phyloP scores from a whole-genome alignment of 2,888 invertebrate genomes.

The Drosophila atroscutellata region DNA sequence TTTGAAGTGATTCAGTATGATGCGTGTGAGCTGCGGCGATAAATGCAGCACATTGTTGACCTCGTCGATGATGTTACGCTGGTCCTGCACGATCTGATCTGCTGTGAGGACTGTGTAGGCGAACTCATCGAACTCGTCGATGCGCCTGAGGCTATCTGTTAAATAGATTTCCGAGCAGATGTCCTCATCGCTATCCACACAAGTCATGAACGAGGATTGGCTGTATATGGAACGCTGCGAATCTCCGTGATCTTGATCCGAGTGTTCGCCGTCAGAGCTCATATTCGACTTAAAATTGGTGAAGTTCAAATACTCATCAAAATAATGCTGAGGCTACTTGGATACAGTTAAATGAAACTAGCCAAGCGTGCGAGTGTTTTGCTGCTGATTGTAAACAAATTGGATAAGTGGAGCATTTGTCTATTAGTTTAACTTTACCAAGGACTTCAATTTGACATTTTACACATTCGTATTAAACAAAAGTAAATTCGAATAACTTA shows the following conservation, averaged over 20 bases:
- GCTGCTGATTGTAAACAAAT: neutral
- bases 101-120: conserved; percentile 96
- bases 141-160: conserved; percentile 90
- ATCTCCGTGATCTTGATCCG: conserved; percentile 73
- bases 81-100: conserved; percentile 98
- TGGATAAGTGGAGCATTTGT: neutral
- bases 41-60: conserved; percentile 98
- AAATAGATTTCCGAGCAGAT: conserved; percentile 92
- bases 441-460: neutral
- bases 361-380: neutral
- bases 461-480: neutral
- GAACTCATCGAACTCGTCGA: conserved; percentile 94
- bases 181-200: conserved; percentile 92
- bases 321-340: conserved; percentile 37
- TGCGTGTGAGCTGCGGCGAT: conserved; percentile 95
- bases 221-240: conserved; percentile 61
- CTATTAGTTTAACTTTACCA: neutral
- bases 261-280: conserved; percentile 70
- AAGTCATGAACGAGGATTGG: conserved; percentile 41
- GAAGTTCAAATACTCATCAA: conserved; percentile 34
- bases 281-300: conserved; percentile 54
- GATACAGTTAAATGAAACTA: conserved; percentile 24
- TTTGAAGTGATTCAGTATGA: conserved; percentile 98
- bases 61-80: conserved; percentile 98
- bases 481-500: neutral